Evolutionary conservation across 2,888 invertebrate species (phyloP), one percentile per base, ranked within the genome.

Genomic region (Tenthredo mesomela): DNA sequence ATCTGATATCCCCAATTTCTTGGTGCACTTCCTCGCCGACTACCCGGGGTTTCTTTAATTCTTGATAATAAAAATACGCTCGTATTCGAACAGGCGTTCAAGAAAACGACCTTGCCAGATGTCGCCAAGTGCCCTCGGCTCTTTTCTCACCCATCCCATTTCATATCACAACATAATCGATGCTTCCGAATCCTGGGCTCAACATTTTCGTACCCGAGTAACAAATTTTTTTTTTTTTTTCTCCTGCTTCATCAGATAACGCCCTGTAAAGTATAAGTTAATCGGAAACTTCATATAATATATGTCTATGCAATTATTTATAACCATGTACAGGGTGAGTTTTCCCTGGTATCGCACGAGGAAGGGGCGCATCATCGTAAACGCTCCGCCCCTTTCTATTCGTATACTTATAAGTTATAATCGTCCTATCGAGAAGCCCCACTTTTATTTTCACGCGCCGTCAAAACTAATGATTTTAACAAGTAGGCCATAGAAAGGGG

Each of bases 41-140:
- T 58, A 6, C 10, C 5, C 25, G 40, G 12, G 54, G 18, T n/a
- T 82, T 43, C 82, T 82, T 21, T 25, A 54, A 82, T 82, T 82
- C 65, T 61, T 65, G 82, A 47, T 40, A 40, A 65, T 82, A 65
- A 82, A 82, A 82, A 43, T 65, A 21, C 43, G 25, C 33, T 65
- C 21, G 65, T 33, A 67, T 67, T 37, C 12, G 65, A 82, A 65
- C n/a, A 65, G 65, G 21, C 12, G 61, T 29, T 43, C 21, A 29
- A 65, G 82, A 15, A 82, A 82, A 82, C 65, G 82, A 82, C 82
- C 65, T 65, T 21, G 40, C 65, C 82, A 65, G 65, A 65, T 82
- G 65, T 82, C 65, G 33, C 43, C 12, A 25, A 82, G 65, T 67
- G 65, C 65, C 47, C 7, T 82, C 43, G 21, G 65, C 61, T 18